Conservation (phyloP, 2,888 invertebrate species). For the Ennomos fuscantarius region DNA sequence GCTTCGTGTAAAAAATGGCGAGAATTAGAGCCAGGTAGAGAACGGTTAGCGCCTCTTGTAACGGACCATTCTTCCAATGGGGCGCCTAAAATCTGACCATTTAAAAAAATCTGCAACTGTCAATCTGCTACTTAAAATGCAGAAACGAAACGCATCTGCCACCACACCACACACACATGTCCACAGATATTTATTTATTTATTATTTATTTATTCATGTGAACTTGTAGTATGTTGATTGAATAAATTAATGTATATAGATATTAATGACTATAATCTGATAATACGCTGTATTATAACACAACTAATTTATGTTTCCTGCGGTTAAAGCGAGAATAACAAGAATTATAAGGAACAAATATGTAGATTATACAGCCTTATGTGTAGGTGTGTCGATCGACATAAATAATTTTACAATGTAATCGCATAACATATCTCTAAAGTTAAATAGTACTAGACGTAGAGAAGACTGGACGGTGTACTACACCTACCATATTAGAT, state of each 20-base stretch:
- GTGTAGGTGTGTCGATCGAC: slow-evolving; percentile 22
- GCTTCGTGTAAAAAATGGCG: slow-evolving; percentile 59
- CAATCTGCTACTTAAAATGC: slow-evolving; percentile 46
- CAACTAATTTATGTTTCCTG: slow-evolving; percentile 19
- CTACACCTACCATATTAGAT: slow-evolving; percentile 72
- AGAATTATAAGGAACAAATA: slow-evolving; percentile 20
- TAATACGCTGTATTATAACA: slow-evolving; percentile 7
- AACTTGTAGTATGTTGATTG: slow-evolving; percentile 6
- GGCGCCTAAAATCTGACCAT: slow-evolving; percentile 69
- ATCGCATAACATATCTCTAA: slow-evolving; percentile 40
- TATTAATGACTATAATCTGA: slow-evolving; percentile 8
- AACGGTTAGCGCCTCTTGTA: slow-evolving; percentile 68
- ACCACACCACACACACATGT: no score
- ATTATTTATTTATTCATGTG: slow-evolving; percentile 34
- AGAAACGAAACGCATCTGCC: slow-evolving; percentile 52
- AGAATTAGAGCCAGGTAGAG: slow-evolving; percentile 69
- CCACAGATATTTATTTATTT: no score
- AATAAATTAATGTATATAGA: slow-evolving; percentile 23
- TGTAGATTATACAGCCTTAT: slow-evolving; percentile 3
- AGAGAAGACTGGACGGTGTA: slow-evolving; percentile 66
- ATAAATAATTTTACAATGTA: slow-evolving; percentile 26
- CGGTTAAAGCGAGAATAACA: slow-evolving; percentile 16
- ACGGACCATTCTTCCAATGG: slow-evolving; percentile 67
- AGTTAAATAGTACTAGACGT: slow-evolving; percentile 47
- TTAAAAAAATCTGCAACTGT: no score